phyloP scores from a whole-genome alignment of 2,888 invertebrate species.

The Exephanes ischioxanthus region DNA sequence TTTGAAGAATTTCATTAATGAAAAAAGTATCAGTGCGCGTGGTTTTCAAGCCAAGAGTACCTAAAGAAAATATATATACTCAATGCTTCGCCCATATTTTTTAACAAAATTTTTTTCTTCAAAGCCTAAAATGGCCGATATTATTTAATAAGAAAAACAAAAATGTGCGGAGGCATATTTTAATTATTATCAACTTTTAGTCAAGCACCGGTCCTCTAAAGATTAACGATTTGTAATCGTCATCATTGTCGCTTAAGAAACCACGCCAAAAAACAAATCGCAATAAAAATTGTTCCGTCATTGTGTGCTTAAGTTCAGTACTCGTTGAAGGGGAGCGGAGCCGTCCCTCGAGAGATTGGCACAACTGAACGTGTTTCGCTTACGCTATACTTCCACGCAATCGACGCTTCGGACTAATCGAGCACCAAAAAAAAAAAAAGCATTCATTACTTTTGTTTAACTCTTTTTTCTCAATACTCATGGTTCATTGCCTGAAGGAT shows the following conservation, averaged over 20 bases:
- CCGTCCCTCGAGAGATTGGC: not conserved
- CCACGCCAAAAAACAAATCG: conserved; percentile 9
- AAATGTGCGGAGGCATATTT: not conserved
- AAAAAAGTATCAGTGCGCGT: not conserved
- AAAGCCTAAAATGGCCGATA: not conserved
- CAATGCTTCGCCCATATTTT: no score
- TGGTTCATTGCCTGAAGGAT: conserved; percentile 16
- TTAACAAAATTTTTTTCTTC: no score
- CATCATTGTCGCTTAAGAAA: conserved; percentile 25
- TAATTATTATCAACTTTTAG: not conserved
- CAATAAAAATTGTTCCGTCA: not conserved
- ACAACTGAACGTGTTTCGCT: conserved; percentile 32
- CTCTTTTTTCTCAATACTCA: conserved; percentile 2
- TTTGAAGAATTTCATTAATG: not conserved
- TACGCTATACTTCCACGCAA: conserved; percentile 52
- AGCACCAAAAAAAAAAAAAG: conserved; percentile 44
- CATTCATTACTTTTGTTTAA: not conserved
- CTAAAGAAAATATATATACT: not conserved
- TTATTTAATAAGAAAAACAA: not conserved
- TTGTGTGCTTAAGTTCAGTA: not conserved
- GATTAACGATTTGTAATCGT: conserved; percentile 8
- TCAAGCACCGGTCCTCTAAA: not conserved
- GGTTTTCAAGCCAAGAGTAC: not conserved
- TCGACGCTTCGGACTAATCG: conserved; percentile 66
- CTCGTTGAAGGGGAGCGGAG: not conserved